phyloP scores from a whole-genome alignment of 92 coral and sea anemone species.

The Metridium senile region DNA sequence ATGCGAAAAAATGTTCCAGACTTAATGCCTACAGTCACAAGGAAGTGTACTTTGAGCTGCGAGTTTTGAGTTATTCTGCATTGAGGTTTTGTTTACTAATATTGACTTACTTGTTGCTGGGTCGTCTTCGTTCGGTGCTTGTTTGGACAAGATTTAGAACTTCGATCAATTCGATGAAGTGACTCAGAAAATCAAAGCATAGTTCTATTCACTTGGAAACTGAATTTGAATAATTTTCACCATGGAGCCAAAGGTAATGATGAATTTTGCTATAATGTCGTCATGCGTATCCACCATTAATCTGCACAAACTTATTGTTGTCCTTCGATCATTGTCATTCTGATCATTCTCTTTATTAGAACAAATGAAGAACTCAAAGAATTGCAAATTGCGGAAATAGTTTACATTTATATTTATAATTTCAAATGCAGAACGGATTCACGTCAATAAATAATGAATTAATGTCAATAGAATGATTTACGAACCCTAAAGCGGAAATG shows the following conservation, averaged over 20 bases:
- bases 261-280: background rate
- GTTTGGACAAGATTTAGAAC: background rate
- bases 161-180: background rate
- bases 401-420: no score
- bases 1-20: background rate
- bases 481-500: background rate
- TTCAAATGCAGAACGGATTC: background rate
- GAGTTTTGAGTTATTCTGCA: background rate
- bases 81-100: background rate
- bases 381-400: no score
- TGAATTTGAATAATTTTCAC: background rate
- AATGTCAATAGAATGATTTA: no score
- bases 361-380: no score
- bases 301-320: no score
- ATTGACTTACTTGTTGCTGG: background rate
- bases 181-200: background rate
- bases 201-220: background rate
- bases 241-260: slow-evolving; percentile 12
- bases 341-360: no score
- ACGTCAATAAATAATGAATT: no score
- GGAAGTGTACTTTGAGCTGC: background rate
- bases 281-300: slow-evolving; percentile 1
- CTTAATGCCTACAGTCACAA: background rate
- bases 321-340: background rate
- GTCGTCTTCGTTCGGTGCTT: background rate